Evolutionary conservation across 2,888 invertebrate species (phyloP).

Genomic region (Hyles lineata): DNA sequence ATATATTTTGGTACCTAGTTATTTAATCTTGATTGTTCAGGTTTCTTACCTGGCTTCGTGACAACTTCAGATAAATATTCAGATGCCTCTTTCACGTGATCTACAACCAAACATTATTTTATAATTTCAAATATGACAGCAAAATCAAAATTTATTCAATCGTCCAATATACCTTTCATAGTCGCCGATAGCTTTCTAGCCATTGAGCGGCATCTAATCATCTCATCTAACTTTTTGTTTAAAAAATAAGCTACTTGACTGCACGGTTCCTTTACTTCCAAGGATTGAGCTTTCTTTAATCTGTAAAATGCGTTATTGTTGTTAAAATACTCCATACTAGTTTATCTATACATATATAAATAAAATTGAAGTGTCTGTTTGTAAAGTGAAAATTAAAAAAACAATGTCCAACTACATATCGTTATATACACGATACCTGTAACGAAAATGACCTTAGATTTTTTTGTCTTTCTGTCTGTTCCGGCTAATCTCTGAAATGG

Average conservation of each 20-base stretch:
- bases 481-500: too few species aligned
- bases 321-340: too few species aligned
- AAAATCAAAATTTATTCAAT: neutral
- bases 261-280: slow-evolving; percentile 54
- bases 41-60: slow-evolving; percentile 64
- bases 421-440: too few species aligned
- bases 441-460: too few species aligned
- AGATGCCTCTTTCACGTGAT: slow-evolving; percentile 63
- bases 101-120: slow-evolving; percentile 50
- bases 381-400: too few species aligned
- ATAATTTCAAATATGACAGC: neutral
- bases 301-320: slow-evolving; percentile 40
- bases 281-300: slow-evolving; percentile 58
- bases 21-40: neutral
- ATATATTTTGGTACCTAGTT: neutral
- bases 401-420: too few species aligned
- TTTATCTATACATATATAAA: too few species aligned
- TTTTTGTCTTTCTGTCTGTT: too few species aligned
- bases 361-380: too few species aligned
- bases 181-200: slow-evolving; percentile 62
- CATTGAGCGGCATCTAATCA: slow-evolving; percentile 59
- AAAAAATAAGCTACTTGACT: slow-evolving; percentile 53
- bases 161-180: slow-evolving; percentile 62
- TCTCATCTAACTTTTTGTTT: slow-evolving; percentile 65
- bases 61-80: slow-evolving; percentile 65